Conservation (phyloP, 2,113 vertebrate genomes). For the Donacobius atricapilla region DNA sequence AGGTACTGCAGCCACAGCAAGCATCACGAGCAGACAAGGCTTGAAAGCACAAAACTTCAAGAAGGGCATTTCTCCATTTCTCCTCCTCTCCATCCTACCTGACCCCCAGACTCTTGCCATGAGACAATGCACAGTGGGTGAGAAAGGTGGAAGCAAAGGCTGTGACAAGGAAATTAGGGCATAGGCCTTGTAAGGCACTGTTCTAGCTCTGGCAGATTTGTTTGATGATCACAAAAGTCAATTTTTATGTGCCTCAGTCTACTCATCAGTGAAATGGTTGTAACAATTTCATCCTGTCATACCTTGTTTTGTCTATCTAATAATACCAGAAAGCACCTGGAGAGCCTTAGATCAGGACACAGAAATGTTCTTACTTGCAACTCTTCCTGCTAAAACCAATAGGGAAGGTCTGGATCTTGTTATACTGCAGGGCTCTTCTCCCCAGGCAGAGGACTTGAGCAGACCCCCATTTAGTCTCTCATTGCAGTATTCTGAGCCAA, state of each 20-base stretch:
- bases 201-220: neutral
- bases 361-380: neutral
- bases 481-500: neutral
- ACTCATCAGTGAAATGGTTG: neutral
- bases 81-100: neutral
- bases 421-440: neutral
- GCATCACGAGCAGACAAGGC: neutral
- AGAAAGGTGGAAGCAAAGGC: neutral
- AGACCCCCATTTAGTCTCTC: neutral
- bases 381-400: neutral
- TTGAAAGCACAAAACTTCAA: neutral
- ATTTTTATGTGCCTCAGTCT: neutral
- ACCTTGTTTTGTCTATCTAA: neutral
- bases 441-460: neutral
- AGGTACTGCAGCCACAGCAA: neutral
- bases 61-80: neutral
- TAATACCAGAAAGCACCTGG: neutral
- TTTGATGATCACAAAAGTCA: neutral
- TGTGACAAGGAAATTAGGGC: neutral
- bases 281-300: neutral
- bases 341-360: neutral
- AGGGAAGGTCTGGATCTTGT: neutral
- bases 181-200: neutral
- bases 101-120: neutral
- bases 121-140: fast-evolving